Percentiles rank a stretch among this genome's conserved stretches.
Conservation (phyloP, 2,113 vertebrate species). For the Peromyscus polionotus region DNA sequence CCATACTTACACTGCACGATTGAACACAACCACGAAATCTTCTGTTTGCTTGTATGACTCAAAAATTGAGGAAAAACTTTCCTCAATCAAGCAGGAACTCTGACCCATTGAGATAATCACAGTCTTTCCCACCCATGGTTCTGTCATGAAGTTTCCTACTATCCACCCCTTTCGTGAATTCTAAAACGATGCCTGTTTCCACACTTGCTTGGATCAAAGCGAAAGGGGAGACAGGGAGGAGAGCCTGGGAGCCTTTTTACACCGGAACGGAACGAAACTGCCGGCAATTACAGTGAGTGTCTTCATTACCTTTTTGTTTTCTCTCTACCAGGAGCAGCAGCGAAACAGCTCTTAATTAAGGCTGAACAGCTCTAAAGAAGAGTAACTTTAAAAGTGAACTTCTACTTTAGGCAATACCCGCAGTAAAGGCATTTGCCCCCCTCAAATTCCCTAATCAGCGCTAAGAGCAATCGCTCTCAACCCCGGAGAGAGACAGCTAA, state of each 20-base stretch:
- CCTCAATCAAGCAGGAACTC: constrained; percentile 28
- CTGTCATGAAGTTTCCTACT: constrained; percentile 9
- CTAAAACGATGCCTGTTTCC: not conserved
- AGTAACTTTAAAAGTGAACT: constrained; percentile 65
- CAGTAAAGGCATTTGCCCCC: constrained; percentile 27
- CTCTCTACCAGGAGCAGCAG: constrained; percentile 51
- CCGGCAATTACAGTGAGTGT: not conserved
- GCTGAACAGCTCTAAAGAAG: constrained; percentile 60
- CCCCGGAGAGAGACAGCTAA: not conserved
- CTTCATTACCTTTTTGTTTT: constrained; percentile 72
- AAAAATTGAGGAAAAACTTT: constrained; percentile 17
- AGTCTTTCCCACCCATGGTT: not conserved
- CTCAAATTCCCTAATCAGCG: not conserved
- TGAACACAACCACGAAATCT: constrained; percentile 7
- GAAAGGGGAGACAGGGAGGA: not conserved
- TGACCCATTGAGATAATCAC: constrained; percentile 4
- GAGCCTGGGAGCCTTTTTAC: not conserved
- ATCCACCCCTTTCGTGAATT: constrained; percentile 40
- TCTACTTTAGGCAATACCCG: not conserved
- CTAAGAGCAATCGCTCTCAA: constrained; percentile 45
- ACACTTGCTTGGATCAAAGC: constrained; percentile 54
- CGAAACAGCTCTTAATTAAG: constrained; percentile 70
- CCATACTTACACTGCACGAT: not conserved
- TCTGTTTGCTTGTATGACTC: not conserved
- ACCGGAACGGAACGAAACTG: not conserved